Evolutionary conservation across 2,113 vertebrate genomes (phyloP).

Genomic region (Lethenteron camtschaticum): DNA sequence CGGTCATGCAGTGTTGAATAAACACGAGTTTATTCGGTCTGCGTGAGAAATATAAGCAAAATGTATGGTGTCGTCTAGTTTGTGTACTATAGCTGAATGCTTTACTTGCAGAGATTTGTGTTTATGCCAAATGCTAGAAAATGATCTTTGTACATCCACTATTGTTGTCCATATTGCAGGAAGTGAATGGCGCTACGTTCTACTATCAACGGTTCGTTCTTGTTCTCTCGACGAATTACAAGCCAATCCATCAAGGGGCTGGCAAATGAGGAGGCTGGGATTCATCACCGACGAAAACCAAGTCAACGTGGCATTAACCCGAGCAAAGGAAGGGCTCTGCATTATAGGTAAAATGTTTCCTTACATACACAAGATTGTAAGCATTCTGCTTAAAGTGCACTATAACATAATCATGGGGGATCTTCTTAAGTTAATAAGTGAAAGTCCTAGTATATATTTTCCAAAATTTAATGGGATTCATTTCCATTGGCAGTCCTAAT

Average conservation of each 20-base stretch:
- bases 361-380: background rate
- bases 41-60: background rate
- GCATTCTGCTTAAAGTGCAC: background rate
- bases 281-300: slow-evolving; percentile 49
- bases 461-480: too few species aligned
- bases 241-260: slow-evolving; percentile 21
- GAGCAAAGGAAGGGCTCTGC: slow-evolving; percentile 62
- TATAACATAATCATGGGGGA: too few species aligned
- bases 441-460: too few species aligned
- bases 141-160: background rate
- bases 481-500: too few species aligned
- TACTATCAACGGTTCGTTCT: slow-evolving; percentile 53
- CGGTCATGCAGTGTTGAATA: background rate
- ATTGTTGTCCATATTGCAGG: slow-evolving; percentile 20
- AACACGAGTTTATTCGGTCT: background rate
- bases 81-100: too few species aligned
- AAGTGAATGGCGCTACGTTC: slow-evolving; percentile 62
- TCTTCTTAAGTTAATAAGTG: too few species aligned
- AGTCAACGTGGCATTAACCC: slow-evolving; percentile 56
- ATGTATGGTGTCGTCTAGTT: background rate
- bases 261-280: slow-evolving; percentile 41
- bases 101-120: background rate
- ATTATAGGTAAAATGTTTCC: slow-evolving; percentile 35
- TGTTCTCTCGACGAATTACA: slow-evolving; percentile 20
- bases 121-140: background rate